These are phyloP conservation scores for Camponotus floridanus DNA, from an alignment of 1,140 invertebrate genomes.

Conservation along the genomic window DNA sequence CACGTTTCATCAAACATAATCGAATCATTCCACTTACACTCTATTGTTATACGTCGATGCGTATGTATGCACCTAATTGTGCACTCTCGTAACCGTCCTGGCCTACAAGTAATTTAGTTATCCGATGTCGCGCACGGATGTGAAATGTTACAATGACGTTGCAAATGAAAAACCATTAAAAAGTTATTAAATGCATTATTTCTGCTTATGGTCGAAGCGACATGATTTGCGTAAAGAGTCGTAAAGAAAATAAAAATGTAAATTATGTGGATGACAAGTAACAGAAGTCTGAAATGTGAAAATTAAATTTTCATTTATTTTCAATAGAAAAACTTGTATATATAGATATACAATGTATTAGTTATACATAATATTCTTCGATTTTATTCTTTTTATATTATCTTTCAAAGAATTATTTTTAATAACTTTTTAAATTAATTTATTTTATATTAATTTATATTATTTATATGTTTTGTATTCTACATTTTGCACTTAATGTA, in stretches of 20 bases:
- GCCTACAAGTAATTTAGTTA: constrained; percentile 55
- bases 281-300: background rate
- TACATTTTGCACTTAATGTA: too few species aligned
- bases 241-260: background rate
- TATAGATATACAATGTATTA: too few species aligned
- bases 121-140: constrained; percentile 16
- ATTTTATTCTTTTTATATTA: too few species aligned
- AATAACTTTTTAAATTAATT: too few species aligned
- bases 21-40: constrained; percentile 31
- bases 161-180: constrained; percentile 52
- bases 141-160: constrained; percentile 28
- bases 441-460: too few species aligned
- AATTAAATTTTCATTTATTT: background rate
- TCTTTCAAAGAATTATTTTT: too few species aligned
- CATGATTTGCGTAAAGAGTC: background rate
- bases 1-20: constrained; percentile 29
- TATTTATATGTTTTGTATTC: too few species aligned
- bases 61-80: constrained; percentile 34
- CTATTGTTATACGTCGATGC: constrained; percentile 20
- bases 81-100: constrained; percentile 32
- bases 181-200: constrained; percentile 43
- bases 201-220: background rate
- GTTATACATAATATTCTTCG: too few species aligned
- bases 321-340: too few species aligned
- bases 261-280: background rate